A percentile compares a stretch with the other conserved stretches of the same genome.
phyloP scores from a whole-genome alignment of 2,888 invertebrate species.

The Coelinius sp. region DNA sequence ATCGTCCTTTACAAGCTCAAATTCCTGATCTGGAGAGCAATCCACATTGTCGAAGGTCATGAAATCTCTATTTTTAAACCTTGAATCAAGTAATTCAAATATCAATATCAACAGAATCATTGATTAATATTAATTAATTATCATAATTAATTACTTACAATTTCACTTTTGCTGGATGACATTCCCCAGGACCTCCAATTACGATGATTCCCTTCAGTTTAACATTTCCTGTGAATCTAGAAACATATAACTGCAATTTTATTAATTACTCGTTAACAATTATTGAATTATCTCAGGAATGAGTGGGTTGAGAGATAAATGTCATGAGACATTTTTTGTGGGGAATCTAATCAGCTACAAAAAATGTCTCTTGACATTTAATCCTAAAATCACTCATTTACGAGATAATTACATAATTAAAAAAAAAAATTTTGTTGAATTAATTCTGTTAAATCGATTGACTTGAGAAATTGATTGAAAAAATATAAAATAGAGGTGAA shows the following conservation, averaged over 20 bases:
- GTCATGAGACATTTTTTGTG: too few species aligned
- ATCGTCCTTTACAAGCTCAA: slow-evolving; percentile 86
- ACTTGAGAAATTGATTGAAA: too few species aligned
- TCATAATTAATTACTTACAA: slow-evolving; percentile 77
- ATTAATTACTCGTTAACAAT: too few species aligned
- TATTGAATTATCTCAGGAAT: not conserved
- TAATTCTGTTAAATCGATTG: too few species aligned
- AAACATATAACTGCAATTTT: slow-evolving; percentile 36
- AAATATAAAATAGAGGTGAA: not conserved
- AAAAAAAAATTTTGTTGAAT: too few species aligned
- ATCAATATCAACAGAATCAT: slow-evolving; percentile 18
- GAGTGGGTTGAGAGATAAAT: slow-evolving; percentile 8
- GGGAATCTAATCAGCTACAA: too few species aligned
- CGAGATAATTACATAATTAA: too few species aligned
- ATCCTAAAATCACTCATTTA: too few species aligned
- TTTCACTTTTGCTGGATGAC: slow-evolving; percentile 89
- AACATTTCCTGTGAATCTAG: slow-evolving; percentile 91
- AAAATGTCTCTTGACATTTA: too few species aligned
- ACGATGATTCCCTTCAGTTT: slow-evolving; percentile 95
- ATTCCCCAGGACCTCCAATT: slow-evolving; percentile 88
- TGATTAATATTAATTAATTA: not conserved
- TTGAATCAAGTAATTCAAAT: slow-evolving; percentile 59
- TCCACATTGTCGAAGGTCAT: slow-evolving; percentile 95
- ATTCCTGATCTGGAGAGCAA: slow-evolving; percentile 86
- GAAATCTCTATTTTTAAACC: slow-evolving; percentile 92